Evolutionary conservation across 2,888 invertebrate species (phyloP), one percentile per base, ranked within the genome.

Genomic region (Blastobasis adustella): DNA sequence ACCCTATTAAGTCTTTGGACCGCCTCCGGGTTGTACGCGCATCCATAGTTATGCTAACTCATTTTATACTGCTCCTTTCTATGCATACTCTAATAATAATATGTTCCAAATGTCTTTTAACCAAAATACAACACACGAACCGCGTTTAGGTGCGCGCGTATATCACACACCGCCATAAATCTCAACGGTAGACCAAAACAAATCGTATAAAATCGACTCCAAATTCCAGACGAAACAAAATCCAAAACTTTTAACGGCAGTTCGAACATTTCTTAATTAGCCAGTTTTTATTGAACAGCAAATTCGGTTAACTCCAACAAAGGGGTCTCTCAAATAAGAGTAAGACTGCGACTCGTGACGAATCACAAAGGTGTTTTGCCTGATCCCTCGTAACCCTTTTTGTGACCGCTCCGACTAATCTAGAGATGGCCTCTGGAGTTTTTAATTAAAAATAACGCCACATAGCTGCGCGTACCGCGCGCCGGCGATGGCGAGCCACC

Each of bases 401-500:
- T 87, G 81, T 84, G 79, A 73, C 72, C 73, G 76, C 68, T 73
- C 79, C 9, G 73, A 77, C 84, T 85, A 86, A 88, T 86, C 87
- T 82, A 84, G 78, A 75, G 81, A 77, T 79, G 79, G 81, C 69
- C 76, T 73, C 75, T 69, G 67, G 67, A 72, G 76, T 76, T 87
- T 85, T 85, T 88, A 88, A 88, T 87, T 88, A 87, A 86, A 84
- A 76, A 81, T 84, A 82, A 81, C 82, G 74, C 75, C 71, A 82
- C 85, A 86, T 86, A 79, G 79, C 81, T 71, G 65, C 86, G 82
- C 85, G 87, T 83, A 75, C 23, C 2, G 23, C 23, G 23, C 23
- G 23, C 23, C 23, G 23, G 23, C 66, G 49, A 49, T 72, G 73
- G 71, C 69, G 64, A 61, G 58, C 58, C 62, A 58, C 52, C 63